phyloP scores from a whole-genome alignment of 2,888 invertebrate genomes.

The Euzophera pinguis region DNA sequence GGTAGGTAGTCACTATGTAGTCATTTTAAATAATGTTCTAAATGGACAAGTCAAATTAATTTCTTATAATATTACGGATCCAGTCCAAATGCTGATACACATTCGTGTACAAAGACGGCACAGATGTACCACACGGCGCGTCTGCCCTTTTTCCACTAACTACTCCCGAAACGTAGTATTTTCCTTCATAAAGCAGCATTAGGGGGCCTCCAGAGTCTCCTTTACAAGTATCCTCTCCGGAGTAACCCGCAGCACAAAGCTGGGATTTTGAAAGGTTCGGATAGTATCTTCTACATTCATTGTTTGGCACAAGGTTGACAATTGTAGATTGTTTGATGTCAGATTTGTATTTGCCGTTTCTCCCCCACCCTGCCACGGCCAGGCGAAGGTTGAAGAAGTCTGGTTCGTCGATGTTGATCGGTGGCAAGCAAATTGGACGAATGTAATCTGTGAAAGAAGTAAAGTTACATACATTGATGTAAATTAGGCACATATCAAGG shows the following conservation, averaged over 20 bases:
- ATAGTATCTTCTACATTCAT: slow-evolving; percentile 49
- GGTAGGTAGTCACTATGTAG: no score
- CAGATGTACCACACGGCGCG: slow-evolving; percentile 59
- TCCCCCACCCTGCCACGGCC: slow-evolving; percentile 66
- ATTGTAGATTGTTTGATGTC: slow-evolving; percentile 63
- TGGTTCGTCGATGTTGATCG: slow-evolving; percentile 55
- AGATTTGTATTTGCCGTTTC: slow-evolving; percentile 52
- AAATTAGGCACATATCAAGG: no score
- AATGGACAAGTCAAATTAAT: slow-evolving; percentile 22
- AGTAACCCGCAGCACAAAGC: slow-evolving; percentile 63
- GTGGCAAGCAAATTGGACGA: slow-evolving; percentile 64
- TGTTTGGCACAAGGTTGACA: slow-evolving; percentile 56
- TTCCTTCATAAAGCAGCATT: slow-evolving; percentile 59
- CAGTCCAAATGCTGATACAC: slow-evolving; percentile 60
- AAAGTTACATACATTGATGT: background rate
- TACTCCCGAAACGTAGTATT: slow-evolving; percentile 59
- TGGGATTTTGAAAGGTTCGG: slow-evolving; percentile 47
- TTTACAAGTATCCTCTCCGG: slow-evolving; percentile 67
- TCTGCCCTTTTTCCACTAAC: slow-evolving; percentile 69
- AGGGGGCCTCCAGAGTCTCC: slow-evolving; percentile 71
- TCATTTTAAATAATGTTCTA: background rate
- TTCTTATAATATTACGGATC: slow-evolving; percentile 45
- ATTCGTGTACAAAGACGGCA: slow-evolving; percentile 66
- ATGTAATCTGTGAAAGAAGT: slow-evolving; percentile 52
- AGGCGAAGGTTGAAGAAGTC: slow-evolving; percentile 51